Evolutionary conservation across 1,140 invertebrate species (phyloP).

Genomic region (Lysiphlebus fabarum): DNA sequence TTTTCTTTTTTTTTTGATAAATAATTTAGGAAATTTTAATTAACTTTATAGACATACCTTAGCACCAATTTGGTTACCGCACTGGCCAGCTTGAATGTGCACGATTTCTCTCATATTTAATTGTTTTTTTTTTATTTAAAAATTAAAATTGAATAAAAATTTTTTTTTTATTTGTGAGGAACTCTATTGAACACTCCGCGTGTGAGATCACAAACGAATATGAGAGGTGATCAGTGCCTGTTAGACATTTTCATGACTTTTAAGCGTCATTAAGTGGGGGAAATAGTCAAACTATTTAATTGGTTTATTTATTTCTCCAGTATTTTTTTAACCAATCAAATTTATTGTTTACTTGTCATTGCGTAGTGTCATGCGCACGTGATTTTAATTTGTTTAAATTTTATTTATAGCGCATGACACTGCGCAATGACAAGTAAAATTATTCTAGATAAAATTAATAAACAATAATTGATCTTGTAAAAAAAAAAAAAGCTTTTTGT

Average conservation of each 20-base stretch:
- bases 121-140: conserved; percentile 21
- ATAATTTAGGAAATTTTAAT: too few relatives aligned
- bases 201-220: conserved; percentile 30
- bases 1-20: not conserved
- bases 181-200: conserved; percentile 18
- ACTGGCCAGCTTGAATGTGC: conserved; percentile 83
- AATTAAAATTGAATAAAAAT: conserved; percentile 12
- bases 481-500: too few relatives aligned
- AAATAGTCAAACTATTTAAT: conserved; percentile 28
- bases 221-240: conserved; percentile 39
- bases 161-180: too few relatives aligned
- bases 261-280: conserved; percentile 23
- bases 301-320: conserved; percentile 30
- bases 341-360: too few relatives aligned
- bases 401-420: too few relatives aligned
- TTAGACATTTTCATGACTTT: conserved; percentile 52
- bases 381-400: not conserved
- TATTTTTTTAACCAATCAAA: too few relatives aligned
- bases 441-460: too few relatives aligned
- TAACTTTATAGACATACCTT: conserved; percentile 78
- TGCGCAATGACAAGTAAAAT: too few relatives aligned
- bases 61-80: conserved; percentile 86
- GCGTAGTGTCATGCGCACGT: not conserved
- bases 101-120: conserved; percentile 86
- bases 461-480: too few relatives aligned